Percentiles rank a stretch among this genome's conserved stretches.
phyloP scores from a whole-genome alignment of 2,888 invertebrate genomes.

The Nyleta sp. region DNA sequence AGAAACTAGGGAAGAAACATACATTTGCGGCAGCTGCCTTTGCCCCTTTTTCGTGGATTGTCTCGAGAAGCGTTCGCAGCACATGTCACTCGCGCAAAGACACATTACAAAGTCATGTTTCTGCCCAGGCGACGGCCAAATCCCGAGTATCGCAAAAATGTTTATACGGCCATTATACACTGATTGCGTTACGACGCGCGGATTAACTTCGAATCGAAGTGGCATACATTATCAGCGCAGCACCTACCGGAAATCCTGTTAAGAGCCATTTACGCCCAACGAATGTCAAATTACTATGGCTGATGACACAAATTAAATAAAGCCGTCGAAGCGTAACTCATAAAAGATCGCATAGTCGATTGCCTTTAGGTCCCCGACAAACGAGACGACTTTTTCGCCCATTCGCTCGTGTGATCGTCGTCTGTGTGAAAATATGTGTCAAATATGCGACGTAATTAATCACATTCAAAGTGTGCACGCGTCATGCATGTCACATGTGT shows the following conservation, averaged over 20 bases:
- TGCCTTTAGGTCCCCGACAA: no score
- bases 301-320: constrained; percentile 55
- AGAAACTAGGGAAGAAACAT: constrained; percentile 18
- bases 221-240: constrained; percentile 69
- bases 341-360: no score
- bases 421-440: no score
- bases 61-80: constrained; percentile 28
- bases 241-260: constrained; percentile 70
- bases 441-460: no score
- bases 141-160: constrained; percentile 40
- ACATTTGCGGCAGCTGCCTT: constrained; percentile 48
- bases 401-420: no score
- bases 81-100: constrained; percentile 38
- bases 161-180: constrained; percentile 49
- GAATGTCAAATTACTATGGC: constrained; percentile 70
- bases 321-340: no score
- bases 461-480: no score
- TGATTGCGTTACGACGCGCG: constrained; percentile 58
- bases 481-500: no score
- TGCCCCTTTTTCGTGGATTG: constrained; percentile 14
- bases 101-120: constrained; percentile 43
- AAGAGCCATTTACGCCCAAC: constrained; percentile 72
- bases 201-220: constrained; percentile 64
- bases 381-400: no score
- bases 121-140: constrained; percentile 6